Conservation (phyloP, 2,888 invertebrate species). For the Eristalinus sepulchralis region DNA sequence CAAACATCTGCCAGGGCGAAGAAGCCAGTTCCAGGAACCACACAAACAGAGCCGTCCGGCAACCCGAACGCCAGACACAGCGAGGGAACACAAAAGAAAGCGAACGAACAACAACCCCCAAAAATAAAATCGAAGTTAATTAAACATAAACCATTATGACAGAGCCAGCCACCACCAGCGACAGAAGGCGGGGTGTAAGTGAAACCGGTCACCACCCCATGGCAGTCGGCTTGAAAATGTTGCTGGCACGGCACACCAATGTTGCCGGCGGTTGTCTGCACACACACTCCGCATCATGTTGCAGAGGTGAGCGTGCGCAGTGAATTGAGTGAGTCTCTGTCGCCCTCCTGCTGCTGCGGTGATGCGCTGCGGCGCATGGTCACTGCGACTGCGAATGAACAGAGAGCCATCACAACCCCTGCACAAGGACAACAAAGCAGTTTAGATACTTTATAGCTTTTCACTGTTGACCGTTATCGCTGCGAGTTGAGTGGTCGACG, state of each 20-base stretch:
- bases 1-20: slow-evolving; percentile 42
- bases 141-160: slow-evolving; percentile 64
- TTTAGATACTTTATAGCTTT: slow-evolving; percentile 57
- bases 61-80: not conserved
- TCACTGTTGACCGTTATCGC: slow-evolving; percentile 56
- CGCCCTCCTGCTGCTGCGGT: slow-evolving; percentile 7
- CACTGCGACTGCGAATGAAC: slow-evolving; percentile 13
- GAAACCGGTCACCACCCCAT: not conserved
- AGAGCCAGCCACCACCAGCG: slow-evolving; percentile 28
- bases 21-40: not conserved
- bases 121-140: slow-evolving; percentile 66
- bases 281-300: slow-evolving; percentile 53
- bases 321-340: not conserved
- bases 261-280: slow-evolving; percentile 3
- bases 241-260: slow-evolving; percentile 15
- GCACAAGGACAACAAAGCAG: slow-evolving; percentile 39
- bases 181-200: not conserved
- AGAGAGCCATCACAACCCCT: not conserved
- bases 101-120: slow-evolving; percentile 28
- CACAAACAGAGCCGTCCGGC: not conserved
- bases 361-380: slow-evolving; percentile 39
- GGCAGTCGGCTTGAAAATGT: slow-evolving; percentile 31
- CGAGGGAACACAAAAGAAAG: not conserved
- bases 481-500: slow-evolving; percentile 38
- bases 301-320: slow-evolving; percentile 59